A percentile compares a stretch with the other conserved stretches of the same genome.
Evolutionary conservation across 2,888 invertebrate genomes (phyloP).

Genomic region (Melieria picta): DNA sequence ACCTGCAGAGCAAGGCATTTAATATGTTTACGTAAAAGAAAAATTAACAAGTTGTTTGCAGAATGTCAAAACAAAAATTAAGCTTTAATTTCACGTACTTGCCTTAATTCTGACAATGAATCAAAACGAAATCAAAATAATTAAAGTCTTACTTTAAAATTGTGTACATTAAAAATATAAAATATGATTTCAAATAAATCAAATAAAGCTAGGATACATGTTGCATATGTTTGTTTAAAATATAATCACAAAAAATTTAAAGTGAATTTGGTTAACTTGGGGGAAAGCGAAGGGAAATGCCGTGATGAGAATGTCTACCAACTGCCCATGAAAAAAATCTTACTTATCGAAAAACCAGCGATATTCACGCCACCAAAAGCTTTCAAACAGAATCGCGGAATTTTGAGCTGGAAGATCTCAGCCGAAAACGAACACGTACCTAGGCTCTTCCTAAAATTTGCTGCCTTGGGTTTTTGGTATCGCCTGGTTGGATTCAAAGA

Average conservation of each 20-base stretch:
- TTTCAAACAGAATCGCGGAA: no score
- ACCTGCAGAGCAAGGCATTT: not conserved
- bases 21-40: slow-evolving; percentile 1
- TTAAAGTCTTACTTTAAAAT: slow-evolving; percentile 21
- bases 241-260: slow-evolving; percentile 14
- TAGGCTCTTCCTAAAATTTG: no score
- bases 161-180: slow-evolving; percentile 12
- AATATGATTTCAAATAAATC: not conserved
- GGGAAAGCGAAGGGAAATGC: no score
- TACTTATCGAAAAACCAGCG: no score
- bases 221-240: slow-evolving; percentile 2
- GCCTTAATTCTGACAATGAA: slow-evolving; percentile 62
- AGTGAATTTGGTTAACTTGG: not conserved
- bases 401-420: no score
- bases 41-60: slow-evolving; percentile 17
- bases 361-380: no score
- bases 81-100: slow-evolving; percentile 52
- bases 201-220: no score
- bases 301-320: no score
- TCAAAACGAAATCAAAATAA: slow-evolving; percentile 39
- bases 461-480: no score
- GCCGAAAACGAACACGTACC: no score
- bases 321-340: no score
- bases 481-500: no score
- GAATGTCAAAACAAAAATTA: slow-evolving; percentile 23